A percentile compares a stretch with the other conserved stretches of the same genome.
Evolutionary conservation across 2,888 invertebrate species (phyloP).

Genomic region (Melieria picta): DNA sequence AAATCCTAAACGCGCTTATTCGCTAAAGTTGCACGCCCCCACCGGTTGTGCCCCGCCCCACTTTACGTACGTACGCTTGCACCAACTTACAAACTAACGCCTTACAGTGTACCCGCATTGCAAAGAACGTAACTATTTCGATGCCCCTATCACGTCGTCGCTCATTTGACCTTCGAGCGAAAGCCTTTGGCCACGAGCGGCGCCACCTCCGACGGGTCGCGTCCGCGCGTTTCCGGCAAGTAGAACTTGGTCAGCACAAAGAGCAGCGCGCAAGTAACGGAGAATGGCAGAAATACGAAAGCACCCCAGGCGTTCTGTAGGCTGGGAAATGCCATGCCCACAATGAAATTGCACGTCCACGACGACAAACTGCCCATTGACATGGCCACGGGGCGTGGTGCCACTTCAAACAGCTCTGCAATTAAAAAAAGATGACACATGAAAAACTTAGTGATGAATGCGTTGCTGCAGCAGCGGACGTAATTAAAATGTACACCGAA

Average conservation of each 20-base stretch:
- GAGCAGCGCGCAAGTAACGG: slow-evolving; percentile 63
- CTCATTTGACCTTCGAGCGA: slow-evolving; percentile 65
- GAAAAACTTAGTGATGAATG: too few relatives aligned
- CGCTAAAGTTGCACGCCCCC: too few relatives aligned
- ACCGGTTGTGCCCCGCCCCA: too few relatives aligned
- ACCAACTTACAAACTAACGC: too few relatives aligned
- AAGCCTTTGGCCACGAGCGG: slow-evolving; percentile 74
- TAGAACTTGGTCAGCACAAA: slow-evolving; percentile 70
- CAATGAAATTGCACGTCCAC: slow-evolving; percentile 88
- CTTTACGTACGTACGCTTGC: too few relatives aligned
- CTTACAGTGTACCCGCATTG: too few relatives aligned
- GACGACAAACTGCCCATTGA: slow-evolving; percentile 86
- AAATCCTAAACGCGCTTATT: too few relatives aligned
- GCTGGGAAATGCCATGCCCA: slow-evolving; percentile 81
- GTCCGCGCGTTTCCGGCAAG: slow-evolving; percentile 81
- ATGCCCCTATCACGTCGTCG: background rate
- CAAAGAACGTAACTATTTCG: too few relatives aligned
- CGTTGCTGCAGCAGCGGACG: too few relatives aligned
- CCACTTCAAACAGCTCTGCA: slow-evolving; percentile 83
- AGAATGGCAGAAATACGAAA: slow-evolving; percentile 81
- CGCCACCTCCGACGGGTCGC: slow-evolving; percentile 73
- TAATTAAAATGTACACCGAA: too few relatives aligned
- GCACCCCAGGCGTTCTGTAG: slow-evolving; percentile 74
- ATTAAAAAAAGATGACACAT: slow-evolving; percentile 49
- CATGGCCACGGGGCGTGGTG: slow-evolving; percentile 86